Base-by-base conservation (phyloP, 2,888 invertebrate species). In the Dasypogon diadema region DNA sequence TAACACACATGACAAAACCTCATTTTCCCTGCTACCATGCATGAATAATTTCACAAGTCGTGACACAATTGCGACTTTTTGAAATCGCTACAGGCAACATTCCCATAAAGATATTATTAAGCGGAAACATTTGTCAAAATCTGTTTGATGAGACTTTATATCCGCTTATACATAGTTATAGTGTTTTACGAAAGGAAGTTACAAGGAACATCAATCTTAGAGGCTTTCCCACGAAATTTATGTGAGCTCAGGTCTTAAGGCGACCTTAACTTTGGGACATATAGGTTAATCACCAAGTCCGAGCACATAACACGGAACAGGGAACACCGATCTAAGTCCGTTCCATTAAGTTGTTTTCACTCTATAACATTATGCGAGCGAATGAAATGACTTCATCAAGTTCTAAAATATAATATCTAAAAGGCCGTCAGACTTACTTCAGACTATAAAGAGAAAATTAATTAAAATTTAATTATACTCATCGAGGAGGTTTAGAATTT, bases 1-100 rank as follows among this genome's bases (percentile, higher is more conserved):
- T 22, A 12, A 26, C 58, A 16, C 30, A 58, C 4, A 34, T 58
- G 26, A 30, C 8, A 16, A 16, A 24, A 4, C n/a, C 26, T 30
- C 26, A 24, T n/a, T 58, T 58, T 30, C 26, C 6, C 26, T 24
- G 58, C 26, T 30, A 30, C 10, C 5, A 34, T 24, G 58, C 24
- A 21, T 12, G 26, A 58, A 30, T 58, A 30, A 58, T 58, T 58
- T 10, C 8, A 12, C 10, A 16, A 8, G 14, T 24, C 58, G 58
- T 58, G 58, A 58, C 58, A 58, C 34, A 24, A 58, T 58, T 58
- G 30, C 8, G 30, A 58, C 26, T 16, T 30, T 30, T 6, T 24
- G 26, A 26, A 30, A 56, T 22, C 24, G 21, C 56, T 26, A 14
- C 24, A 58, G 30, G 58, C 22, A 56, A 30, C 10, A 10, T 12